Conservation (phyloP, 2,113 vertebrate genomes). For the Gymnorhina tibicen region DNA sequence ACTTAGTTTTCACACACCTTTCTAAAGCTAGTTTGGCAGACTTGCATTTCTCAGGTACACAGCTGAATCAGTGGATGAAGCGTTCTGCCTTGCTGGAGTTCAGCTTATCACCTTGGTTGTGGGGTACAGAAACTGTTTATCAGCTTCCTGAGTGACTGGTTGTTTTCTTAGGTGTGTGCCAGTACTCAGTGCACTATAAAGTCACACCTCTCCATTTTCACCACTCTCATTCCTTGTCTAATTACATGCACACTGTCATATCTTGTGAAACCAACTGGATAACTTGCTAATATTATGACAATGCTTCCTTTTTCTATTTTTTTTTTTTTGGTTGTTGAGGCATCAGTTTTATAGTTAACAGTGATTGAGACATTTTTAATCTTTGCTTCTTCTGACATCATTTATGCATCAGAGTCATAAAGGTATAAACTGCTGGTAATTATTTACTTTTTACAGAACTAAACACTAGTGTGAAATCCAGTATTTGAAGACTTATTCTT, state of each 20-base stretch:
- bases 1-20: neutral
- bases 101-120: neutral
- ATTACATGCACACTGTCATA: neutral
- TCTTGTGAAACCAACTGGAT: conserved; percentile 8
- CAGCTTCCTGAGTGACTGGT: neutral
- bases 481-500: neutral
- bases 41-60: neutral
- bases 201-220: neutral
- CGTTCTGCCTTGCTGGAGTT: fast-evolving
- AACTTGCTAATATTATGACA: neutral
- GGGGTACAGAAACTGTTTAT: neutral
- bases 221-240: conserved; percentile 1
- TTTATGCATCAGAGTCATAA: neutral
- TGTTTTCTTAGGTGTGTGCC: conserved; percentile 12
- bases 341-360: neutral
- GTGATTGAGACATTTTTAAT: neutral
- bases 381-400: conserved; percentile 3
- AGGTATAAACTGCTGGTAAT: neutral
- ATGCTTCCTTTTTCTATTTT: neutral
- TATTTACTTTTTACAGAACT: neutral
- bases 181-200: neutral
- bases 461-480: neutral
- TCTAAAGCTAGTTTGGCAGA: neutral
- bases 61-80: neutral
- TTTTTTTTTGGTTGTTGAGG: neutral